Base-by-base conservation (phyloP, 2,888 invertebrate genomes). In the Polydrusus cervinus region DNA sequence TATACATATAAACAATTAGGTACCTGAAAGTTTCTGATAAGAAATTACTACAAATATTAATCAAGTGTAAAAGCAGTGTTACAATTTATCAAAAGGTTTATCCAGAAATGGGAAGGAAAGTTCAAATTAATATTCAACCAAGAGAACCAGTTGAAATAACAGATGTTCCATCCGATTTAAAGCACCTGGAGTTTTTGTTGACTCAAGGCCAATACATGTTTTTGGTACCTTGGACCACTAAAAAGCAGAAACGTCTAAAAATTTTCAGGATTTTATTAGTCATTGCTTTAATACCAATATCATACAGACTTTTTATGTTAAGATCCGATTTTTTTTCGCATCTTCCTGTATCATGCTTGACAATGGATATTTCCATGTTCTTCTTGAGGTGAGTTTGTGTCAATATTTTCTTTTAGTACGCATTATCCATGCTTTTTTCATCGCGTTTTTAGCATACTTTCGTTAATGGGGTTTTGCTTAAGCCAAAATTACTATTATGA, bases 131-230 rank as follows among this genome's bases (percentile, higher is more conserved):
- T 18, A 3, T 13, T 13, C 20, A 43, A 64, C 1, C 14, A 30
- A 64, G 18, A 64, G 25, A 64, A 14, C 14, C n/a, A 10, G 11
- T 10, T n/a, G 25, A 40, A 40, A n/a, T 40, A 0, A 14, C 5
- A 20, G 20, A 67, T 40, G 8, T 53, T 25, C 68, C 64, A 38
- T 38, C 62, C 9, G 74, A 74, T 60, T 13, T 74, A 20, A 70
- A 66, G 53, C 34, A 45, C 43, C 11, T 74, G 25, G 34, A 10
- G 25, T 71, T 68, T 62, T 62, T 75, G 8, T 47, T 60, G 9
- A 71, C 38, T 20, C 67, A 73, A 60, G 74, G 74, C 40, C 57
- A 47, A 47, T 71, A 38, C 34, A 72, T 75, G 71, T 68, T 62
- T 64, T 34, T 75, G 40, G 66, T 71, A 51, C 67, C 75, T 16